Base-by-base conservation (phyloP, 2,113 vertebrate genomes). In the Orycteropus afer region DNA sequence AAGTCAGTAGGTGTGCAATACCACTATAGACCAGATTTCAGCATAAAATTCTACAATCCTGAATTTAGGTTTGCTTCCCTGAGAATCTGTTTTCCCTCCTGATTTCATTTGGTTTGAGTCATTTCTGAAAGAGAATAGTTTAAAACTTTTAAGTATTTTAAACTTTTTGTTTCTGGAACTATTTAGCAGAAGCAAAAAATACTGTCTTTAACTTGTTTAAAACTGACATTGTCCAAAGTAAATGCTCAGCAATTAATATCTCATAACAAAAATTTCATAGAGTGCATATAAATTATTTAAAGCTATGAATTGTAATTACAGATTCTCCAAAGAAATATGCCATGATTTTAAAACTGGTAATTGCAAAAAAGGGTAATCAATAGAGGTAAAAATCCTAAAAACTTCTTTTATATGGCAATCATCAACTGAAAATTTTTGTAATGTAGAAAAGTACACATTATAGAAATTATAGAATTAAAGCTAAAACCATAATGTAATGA, bases 311-410 rank as follows among this genome's bases (percentile, higher is more conserved):
- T 89, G 11, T 77, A 94, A 65, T 94, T 89, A 80, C 42, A 81
- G 0, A 20, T n/a, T 91, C 96, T 95, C 45, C n/a, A 27, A 82
- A 65, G 34, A 95, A 47, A 89, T 32, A 23, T 53, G 83, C 77
- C 27, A 82, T 96, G 34, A 95, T 96, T 97, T 98, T 63, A 27
- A 95, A 97, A 80, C 93, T 57, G 82, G 2, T 76, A 79, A 83
- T 37, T 91, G 34, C 13, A 5, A 83, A 93, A 10, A 84, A 65
- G 8, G 83, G 74, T 95, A 87, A 51, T 86, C 91, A 97, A 61
- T 0, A 6, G 4, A 77, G 79, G 42, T 84, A 78, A 45, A 71
- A 93, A 17, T 65, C 57, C 25, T 53, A n/a, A 94, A 92, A 95
- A 71, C 40, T 90, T 93, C 0, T 47, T 97, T 93, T 89, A 77